These are phyloP conservation scores for Sycophila sp. DNA, from an alignment of 1,140 invertebrate species.

Conservation along the genomic window DNA sequence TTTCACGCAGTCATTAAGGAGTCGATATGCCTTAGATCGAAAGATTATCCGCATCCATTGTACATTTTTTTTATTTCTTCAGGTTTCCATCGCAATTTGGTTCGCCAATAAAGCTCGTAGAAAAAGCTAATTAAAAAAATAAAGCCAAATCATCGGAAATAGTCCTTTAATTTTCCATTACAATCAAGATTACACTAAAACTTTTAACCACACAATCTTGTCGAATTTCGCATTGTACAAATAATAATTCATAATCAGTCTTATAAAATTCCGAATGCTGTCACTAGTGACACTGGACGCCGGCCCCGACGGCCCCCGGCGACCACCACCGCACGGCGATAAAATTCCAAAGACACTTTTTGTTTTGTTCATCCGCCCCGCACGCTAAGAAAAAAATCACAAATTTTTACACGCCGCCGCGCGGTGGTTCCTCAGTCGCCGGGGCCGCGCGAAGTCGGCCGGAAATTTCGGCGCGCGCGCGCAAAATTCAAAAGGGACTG, in stretches of 20 bases:
- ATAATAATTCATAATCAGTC: conserved; percentile 38
- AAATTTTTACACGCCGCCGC: no score
- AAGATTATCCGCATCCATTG: not conserved
- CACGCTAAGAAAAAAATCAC: no score
- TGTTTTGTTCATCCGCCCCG: no score
- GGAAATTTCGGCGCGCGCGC: no score
- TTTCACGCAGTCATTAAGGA: conserved; percentile 22
- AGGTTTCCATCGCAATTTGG: conserved; percentile 6
- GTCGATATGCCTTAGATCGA: conserved; percentile 37
- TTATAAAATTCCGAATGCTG: conserved; percentile 32
- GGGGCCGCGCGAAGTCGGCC: no score
- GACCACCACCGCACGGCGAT: no score
- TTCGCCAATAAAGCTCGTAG: not conserved
- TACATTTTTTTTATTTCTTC: not conserved
- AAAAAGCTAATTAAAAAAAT: conserved; percentile 3
- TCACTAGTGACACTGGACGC: not conserved
- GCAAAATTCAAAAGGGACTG: no score
- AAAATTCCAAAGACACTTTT: no score
- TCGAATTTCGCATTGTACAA: conserved; percentile 10
- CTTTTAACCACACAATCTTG: no score
- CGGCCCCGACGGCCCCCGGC: no score
- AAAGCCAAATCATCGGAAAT: not conserved
- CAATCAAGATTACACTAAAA: not conserved
- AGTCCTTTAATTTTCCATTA: not conserved
- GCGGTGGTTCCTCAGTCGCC: no score